phyloP scores from a whole-genome alignment of 2,797 vertebrate species.

The Phataginus tricuspis region DNA sequence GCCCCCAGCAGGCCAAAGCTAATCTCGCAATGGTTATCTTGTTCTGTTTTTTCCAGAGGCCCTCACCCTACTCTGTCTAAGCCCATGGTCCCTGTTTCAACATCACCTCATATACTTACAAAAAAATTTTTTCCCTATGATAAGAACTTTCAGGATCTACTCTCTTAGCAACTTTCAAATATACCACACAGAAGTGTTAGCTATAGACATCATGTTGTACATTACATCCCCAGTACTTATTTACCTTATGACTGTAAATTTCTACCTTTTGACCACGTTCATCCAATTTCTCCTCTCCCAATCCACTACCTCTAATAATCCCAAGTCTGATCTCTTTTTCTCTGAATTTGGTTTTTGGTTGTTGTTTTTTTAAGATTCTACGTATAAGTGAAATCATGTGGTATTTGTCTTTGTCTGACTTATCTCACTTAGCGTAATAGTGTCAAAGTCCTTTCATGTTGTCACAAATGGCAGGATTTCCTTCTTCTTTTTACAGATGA shows the following conservation, averaged over 20 bases:
- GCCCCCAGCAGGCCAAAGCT: too few species aligned
- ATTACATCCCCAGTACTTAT: neutral
- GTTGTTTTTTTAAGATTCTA: neutral
- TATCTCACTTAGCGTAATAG: neutral
- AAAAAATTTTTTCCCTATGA: neutral
- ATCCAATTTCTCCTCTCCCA: neutral
- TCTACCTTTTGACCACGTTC: constrained; percentile 3
- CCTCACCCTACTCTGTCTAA: too few species aligned
- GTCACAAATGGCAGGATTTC: neutral
- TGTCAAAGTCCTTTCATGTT: neutral
- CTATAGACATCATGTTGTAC: neutral
- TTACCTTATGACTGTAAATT: neutral
- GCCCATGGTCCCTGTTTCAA: too few species aligned
- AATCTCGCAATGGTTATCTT: too few species aligned
- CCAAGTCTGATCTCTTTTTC: constrained; percentile 19
- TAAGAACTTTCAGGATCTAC: neutral
- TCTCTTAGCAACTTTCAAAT: neutral
- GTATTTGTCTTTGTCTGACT: neutral
- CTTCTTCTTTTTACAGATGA: neutral
- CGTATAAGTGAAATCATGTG: neutral
- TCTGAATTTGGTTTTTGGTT: neutral
- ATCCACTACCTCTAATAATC: neutral
- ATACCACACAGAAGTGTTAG: neutral
- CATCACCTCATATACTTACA: neutral
- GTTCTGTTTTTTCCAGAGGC: too few species aligned